Base-by-base conservation (phyloP, 2,113 vertebrate species). In the Corythaeola cristata region DNA sequence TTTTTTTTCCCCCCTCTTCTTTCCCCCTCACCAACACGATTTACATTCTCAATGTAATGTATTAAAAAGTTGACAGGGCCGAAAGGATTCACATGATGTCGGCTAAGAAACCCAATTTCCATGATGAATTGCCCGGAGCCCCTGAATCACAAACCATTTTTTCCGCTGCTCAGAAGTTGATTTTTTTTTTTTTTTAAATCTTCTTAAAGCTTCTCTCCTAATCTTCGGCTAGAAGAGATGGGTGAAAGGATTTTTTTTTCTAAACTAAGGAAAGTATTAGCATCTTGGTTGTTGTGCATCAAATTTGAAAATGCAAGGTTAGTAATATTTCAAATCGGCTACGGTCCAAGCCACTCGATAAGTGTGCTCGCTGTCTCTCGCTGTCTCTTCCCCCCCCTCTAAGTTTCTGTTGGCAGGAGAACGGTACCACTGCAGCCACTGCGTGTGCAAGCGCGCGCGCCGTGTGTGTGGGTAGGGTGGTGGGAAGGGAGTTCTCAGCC, bases 21-120 rank as follows among this genome's bases (percentile, higher is more conserved):
- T 97, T 97, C 94, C 98, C 98, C 98, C 97, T 98, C 97, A 99
- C 98, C 98, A 98, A 99, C 98, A 98, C 98, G 99, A 99, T 99
- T 99, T 99, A 99, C 99, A 99, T 99, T 99, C 99, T 99, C 99
- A 99, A 99, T 99, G 99, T 99, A 99, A 99, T 99, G 99, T 99
- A 99, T 99, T 99, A 99, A 99, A 99, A 99, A 99, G 99, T 99
- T 99, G 99, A 99, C 99, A 99, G 99, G 99, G 99, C 99, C 99
- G 99, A 99, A 99, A 98, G 99, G 98, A 99, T 99, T 99, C 99
- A 99, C 99, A 99, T 99, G 99, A 99, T 99, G 99, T 99, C 99
- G 99, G 99, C 99, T 99, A 99, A 99, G 99, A 99, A 99, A 99
- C 99, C 99, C 99, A 99, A 99, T 99, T 99, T 99, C 99, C 99